Base-by-base conservation (phyloP, 30 jellyfish, hydroid and myxozoan genomes). In the Aurelia aurita complex sp. Pacific region DNA sequence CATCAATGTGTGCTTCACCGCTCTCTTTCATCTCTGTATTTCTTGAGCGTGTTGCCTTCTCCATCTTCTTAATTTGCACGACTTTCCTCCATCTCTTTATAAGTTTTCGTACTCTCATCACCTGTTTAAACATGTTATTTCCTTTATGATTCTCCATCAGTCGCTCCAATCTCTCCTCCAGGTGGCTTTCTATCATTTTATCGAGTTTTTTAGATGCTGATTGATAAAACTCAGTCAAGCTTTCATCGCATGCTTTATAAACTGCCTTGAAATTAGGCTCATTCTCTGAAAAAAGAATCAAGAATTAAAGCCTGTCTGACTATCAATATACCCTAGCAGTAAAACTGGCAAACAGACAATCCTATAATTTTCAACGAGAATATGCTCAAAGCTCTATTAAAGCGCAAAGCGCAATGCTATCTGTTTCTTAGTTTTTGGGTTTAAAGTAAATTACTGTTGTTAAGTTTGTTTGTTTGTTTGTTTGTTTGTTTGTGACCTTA, bases 171-270 rank as follows among this genome's bases (percentile, higher is more conserved):
- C 85, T 52, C 43, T 43, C 72, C 1, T 74, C 72, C 85, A 74
- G 9, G 14, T 74, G 73, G 15, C 33, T 52, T 51, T 12, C 70
- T 7, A 18, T 11, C 19, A 50, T 13, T 52, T 74, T 74, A 38
- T 74, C 85, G 36, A 53, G 36, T 4, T 74, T 74, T 6, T 52
- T 33, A 10, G 70, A 18, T 46, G 36, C 52, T 16, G 72, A n/a
- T n/a, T 40, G 70, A 10, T 6, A 7, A 10, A 78, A 64, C 19
- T 78, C 19, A 13, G 54, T 33, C 29, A 78, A 1, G 51, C 60
- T 23, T 32, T 78, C 88, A n/a, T 78, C 80, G 15, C 88, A 78
- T 17, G 66, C 29, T 9, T 29, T n/a, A 36, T 78, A 77, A 17
- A 78, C 66, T 14, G 36, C 57, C 40, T 63, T 36, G 69, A 78